A percentile compares a stretch with the other conserved stretches of the same genome.
These are phyloP conservation scores for Centropyge bicolor DNA, from an alignment of 2,797 vertebrate genomes.

Conservation along the genomic window DNA sequence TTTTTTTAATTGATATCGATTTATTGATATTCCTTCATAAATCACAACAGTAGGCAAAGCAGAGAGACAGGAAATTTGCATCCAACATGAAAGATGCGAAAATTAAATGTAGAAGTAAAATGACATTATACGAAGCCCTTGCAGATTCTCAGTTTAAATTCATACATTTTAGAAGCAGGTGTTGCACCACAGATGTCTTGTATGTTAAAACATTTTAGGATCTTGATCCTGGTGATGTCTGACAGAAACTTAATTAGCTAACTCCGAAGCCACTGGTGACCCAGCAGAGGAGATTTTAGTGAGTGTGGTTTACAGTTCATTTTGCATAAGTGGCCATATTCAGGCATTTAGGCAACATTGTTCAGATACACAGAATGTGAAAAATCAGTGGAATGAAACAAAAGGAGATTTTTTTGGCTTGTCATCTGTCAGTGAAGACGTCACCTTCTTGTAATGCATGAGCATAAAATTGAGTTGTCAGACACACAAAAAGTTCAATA, in stretches of 20 bases:
- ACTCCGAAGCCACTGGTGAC: not conserved
- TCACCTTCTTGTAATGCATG: not conserved
- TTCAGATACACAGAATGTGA: not conserved
- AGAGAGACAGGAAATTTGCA: not conserved
- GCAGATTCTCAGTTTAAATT: not conserved
- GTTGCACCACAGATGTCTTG: not conserved
- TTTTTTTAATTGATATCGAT: slow-evolving; percentile 33
- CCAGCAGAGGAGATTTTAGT: not conserved
- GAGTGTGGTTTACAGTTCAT: no score
- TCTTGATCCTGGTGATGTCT: not conserved
- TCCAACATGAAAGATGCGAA: not conserved
- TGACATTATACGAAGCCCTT: slow-evolving; percentile 7
- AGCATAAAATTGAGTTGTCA: not conserved
- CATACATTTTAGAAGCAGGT: not conserved
- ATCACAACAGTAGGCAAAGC: not conserved
- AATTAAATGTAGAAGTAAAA: not conserved
- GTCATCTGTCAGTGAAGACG: not conserved
- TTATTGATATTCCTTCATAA: slow-evolving; percentile 7
- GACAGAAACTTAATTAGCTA: not conserved
- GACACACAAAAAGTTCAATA: not conserved
- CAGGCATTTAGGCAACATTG: not conserved
- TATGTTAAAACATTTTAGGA: not conserved
- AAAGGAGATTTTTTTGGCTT: not conserved
- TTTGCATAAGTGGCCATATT: not conserved
- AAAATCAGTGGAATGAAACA: not conserved